phyloP scores from a whole-genome alignment of 2,888 invertebrate genomes.

The Perizoma affinitatum region DNA sequence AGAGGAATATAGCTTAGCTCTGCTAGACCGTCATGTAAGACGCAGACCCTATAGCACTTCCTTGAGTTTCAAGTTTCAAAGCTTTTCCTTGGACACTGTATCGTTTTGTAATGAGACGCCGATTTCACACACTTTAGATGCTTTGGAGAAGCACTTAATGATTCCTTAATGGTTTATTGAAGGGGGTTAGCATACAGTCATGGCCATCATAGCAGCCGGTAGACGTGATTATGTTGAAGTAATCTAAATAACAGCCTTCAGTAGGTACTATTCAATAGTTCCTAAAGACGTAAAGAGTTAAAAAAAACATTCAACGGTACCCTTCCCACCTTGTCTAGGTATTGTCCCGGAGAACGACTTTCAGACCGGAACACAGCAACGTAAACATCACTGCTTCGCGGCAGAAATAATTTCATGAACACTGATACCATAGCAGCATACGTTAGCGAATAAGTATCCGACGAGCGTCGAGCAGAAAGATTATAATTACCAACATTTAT shows the following conservation, averaged over 20 bases:
- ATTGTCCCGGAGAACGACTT: too few species aligned
- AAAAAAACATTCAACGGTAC: too few species aligned
- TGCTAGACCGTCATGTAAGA: not conserved
- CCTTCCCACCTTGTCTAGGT: too few species aligned
- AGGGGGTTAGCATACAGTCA: slow-evolving; percentile 5
- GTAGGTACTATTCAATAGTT: too few species aligned
- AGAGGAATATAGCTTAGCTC: too few species aligned
- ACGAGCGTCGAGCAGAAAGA: slow-evolving; percentile 1
- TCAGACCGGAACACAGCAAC: too few species aligned
- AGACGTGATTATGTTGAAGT: too few species aligned
- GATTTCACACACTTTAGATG: slow-evolving; percentile 25
- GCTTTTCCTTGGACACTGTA: slow-evolving; percentile 31
- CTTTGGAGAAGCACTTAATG: slow-evolving; percentile 20
- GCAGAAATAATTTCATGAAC: too few species aligned
- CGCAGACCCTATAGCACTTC: slow-evolving; percentile 16
- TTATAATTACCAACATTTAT: slow-evolving; percentile 26
- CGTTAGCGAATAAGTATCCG: not conserved
- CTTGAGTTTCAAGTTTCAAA: slow-evolving; percentile 41
- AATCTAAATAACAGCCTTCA: too few species aligned
- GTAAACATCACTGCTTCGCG: too few species aligned
- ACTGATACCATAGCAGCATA: too few species aligned
- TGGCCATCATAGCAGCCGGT: not conserved
- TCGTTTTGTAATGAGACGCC: slow-evolving; percentile 36
- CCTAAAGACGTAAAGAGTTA: too few species aligned
- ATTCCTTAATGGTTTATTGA: slow-evolving; percentile 10